Evolutionary conservation across 2,113 vertebrate species (phyloP).

Genomic region (Andinoacara biseriatus): DNA sequence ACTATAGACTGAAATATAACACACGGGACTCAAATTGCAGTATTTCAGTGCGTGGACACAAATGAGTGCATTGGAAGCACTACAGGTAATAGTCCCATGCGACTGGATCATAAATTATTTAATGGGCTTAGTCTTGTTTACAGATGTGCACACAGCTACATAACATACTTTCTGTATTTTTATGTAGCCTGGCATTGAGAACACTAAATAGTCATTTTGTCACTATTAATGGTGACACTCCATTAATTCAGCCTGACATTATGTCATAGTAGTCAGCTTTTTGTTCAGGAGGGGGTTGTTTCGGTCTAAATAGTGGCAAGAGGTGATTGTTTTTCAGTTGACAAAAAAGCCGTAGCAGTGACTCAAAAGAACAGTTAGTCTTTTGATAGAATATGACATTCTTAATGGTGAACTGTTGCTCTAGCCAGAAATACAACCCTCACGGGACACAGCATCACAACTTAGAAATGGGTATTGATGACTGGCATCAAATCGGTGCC

Average conservation of each 20-base stretch:
- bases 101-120: background rate
- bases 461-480: background rate
- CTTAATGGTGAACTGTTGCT: background rate
- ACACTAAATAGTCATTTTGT: background rate
- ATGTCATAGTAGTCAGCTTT: background rate
- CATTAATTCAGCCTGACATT: fast-evolving
- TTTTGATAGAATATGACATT: background rate
- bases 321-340: background rate
- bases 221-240: background rate
- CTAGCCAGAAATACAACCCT: background rate
- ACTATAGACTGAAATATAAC: background rate
- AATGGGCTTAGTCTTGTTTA: background rate
- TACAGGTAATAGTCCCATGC: background rate
- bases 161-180: background rate
- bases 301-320: background rate
- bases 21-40: background rate
- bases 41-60: background rate
- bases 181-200: background rate
- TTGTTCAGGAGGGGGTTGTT: background rate
- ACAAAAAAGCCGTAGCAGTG: background rate
- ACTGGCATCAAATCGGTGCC: background rate
- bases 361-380: background rate
- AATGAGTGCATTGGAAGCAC: background rate
- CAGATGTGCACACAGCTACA: background rate
- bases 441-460: background rate